Evolutionary conservation across 2,888 invertebrate genomes (phyloP), one percentile per base, ranked within the genome.

Genomic region (Andrena praecox): DNA sequence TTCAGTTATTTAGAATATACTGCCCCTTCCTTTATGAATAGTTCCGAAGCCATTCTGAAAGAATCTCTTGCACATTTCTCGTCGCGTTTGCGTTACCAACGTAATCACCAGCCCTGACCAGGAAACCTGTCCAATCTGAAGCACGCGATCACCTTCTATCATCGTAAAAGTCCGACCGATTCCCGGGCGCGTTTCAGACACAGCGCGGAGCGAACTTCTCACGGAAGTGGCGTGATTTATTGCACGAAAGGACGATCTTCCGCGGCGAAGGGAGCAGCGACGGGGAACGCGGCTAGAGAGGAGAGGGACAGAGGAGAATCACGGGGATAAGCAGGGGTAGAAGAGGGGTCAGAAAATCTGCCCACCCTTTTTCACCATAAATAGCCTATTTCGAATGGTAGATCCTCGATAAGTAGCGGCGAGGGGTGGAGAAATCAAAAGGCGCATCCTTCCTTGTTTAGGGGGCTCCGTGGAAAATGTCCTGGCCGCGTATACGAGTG

Each of bases 351-450:
- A 24, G 62, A 68, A 78, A 69, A 79, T 82, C 79, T 76, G 48
- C 66, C 72, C 77, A 67, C 64, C 84, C 79, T 77, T 80, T 85
- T 75, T 70, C 79, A 83, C 87, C 90, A 87, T 92, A 91, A 92
- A 92, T 92, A 92, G 91, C 82, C 89, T 85, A 91, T 92, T 91
- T 88, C 89, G 90, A 86, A 89, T 89, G 86, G 87, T 89, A 91
- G 90, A 92, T 92, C 86, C 82, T 73, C 86, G 91, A 91, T 91
- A 91, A 90, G 90, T 85, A 81, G 84, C 59, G 66, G 52, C 76
- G 79, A 73, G 79, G 80, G 73, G 77, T 68, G 56, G 68, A 74
- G 80, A 80, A 85, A 80, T 69, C 80, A 80, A 80, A 80, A 85
- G 85, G 85, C 81, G 80, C 81, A 79, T 86, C 86, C 63, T 78